Conservation (phyloP, 1,140 invertebrate species). For the Macrocentrus cingulum region DNA sequence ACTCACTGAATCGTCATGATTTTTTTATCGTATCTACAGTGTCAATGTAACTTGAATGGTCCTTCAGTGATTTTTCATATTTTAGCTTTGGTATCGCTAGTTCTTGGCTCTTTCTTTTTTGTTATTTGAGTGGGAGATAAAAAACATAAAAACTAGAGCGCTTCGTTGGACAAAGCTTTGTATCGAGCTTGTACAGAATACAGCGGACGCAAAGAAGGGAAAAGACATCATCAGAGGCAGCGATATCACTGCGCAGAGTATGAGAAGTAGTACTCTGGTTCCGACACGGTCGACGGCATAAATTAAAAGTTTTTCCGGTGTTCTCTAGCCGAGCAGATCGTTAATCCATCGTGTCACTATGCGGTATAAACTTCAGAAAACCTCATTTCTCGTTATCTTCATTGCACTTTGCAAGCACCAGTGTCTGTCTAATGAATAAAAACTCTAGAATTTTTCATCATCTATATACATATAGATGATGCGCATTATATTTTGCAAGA, state of each 20-base stretch:
- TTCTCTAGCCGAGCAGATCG: slow-evolving; percentile 29
- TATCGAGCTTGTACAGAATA: neutral
- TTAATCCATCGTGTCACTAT: slow-evolving; percentile 42
- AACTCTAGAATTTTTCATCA: too few relatives aligned
- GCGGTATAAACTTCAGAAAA: slow-evolving; percentile 27
- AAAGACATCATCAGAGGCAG: neutral
- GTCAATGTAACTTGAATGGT: too few relatives aligned
- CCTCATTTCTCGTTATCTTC: slow-evolving; percentile 31
- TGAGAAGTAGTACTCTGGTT: slow-evolving; percentile 23
- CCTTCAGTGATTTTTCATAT: too few relatives aligned
- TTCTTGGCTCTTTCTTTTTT: slow-evolving; percentile 1
- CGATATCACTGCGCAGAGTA: slow-evolving; percentile 7
- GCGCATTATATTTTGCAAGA: too few relatives aligned
- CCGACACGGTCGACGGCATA: slow-evolving; percentile 33
- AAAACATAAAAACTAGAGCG: slow-evolving; percentile 15
- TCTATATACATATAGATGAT: too few relatives aligned
- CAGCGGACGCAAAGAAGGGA: neutral
- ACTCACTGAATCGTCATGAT: too few relatives aligned
- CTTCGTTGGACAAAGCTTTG: slow-evolving; percentile 19
- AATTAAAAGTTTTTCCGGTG: slow-evolving; percentile 41
- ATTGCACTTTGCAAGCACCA: slow-evolving; percentile 26
- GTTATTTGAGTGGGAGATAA: neutral
- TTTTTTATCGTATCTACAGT: too few relatives aligned
- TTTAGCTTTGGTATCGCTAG: too few relatives aligned
- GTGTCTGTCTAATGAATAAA: too few relatives aligned